Evolutionary conservation across 2,797 vertebrate genomes (phyloP).

Genomic region (Podarcis lilfordi): DNA sequence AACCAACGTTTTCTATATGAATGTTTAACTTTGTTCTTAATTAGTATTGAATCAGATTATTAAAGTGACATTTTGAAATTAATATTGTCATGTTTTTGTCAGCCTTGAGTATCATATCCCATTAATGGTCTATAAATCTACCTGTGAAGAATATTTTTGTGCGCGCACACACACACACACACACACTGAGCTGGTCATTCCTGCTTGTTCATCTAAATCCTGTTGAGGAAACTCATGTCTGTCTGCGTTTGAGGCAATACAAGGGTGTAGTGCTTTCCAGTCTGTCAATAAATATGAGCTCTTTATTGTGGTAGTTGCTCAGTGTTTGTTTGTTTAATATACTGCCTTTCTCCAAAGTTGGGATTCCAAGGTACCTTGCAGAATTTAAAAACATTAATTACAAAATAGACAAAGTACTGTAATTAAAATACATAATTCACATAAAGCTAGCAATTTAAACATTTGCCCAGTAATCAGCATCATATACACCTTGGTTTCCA

Average conservation of each 20-base stretch:
- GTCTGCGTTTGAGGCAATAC: not conserved
- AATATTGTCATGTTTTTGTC: constrained; percentile 61
- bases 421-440: no score
- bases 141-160: no score
- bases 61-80: constrained; percentile 79
- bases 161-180: no score
- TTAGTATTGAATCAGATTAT: constrained; percentile 77
- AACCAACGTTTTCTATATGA: constrained; percentile 70
- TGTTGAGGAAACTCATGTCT: not conserved
- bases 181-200: not conserved
- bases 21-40: constrained; percentile 72
- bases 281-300: not conserved
- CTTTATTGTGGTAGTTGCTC: not conserved
- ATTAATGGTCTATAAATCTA: no score
- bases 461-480: no score
- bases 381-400: no score
- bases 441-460: no score
- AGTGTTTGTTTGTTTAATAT: no score
- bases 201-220: not conserved
- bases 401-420: no score
- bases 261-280: not conserved
- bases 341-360: no score
- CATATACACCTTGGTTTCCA: no score
- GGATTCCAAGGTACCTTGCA: no score
- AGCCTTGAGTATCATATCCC: constrained; percentile 8